Base-by-base conservation (phyloP, 2,797 vertebrate genomes). In the Astyanax mexicanus region DNA sequence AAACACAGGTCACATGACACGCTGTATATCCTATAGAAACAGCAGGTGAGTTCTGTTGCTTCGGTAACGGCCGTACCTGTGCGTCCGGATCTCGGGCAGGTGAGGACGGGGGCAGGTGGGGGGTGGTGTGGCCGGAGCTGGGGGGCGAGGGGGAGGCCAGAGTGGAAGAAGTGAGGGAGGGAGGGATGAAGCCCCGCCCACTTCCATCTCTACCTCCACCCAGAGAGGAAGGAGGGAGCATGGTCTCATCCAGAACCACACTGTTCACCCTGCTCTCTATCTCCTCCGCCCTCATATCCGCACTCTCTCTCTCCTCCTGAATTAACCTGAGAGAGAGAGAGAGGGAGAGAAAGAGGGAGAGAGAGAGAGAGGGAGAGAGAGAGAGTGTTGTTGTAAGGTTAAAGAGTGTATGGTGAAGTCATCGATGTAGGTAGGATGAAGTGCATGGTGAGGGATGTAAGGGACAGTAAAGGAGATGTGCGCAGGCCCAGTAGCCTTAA, bases 271-370 rank as follows among this genome's bases (percentile, higher is more conserved):
- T 88, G 80, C 93, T 95, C 87, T 95, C 94, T 5, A 96, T 92
- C 86, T 96, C 95, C 73, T 96, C 95, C 0, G 95, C 94, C 19
- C 94, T 88, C 80, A 95, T 75, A 78, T 96, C 95, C 0, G 95
- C 95, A 32, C 93, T 95, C 89, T 96, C 95, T 84, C 95, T 95
- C 87, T 96, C 95, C 83, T 96, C 95, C 83, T 96, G 95, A 79
- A 96, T 96, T 60, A 96, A 83, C 87, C 95, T 96, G 77, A 79
- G 66, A 19, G 47, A 29, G 64, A 74, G 71, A 32, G 70, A 61
- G n/a, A n/a, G n/a, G 10, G n/a, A 15, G 8, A 44, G 42, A 44
- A 13, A 44, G 42, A 44, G 42, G 8, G 11, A 44, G 38, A 40
- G 3, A 40, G 38, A 40, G 6, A 40, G 38, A 40, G 38, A 40